A percentile compares a stretch with the other conserved stretches of the same genome.
These are phyloP conservation scores for Polypterus senegalus DNA, from an alignment of 2,113 vertebrate species.

Conservation along the genomic window DNA sequence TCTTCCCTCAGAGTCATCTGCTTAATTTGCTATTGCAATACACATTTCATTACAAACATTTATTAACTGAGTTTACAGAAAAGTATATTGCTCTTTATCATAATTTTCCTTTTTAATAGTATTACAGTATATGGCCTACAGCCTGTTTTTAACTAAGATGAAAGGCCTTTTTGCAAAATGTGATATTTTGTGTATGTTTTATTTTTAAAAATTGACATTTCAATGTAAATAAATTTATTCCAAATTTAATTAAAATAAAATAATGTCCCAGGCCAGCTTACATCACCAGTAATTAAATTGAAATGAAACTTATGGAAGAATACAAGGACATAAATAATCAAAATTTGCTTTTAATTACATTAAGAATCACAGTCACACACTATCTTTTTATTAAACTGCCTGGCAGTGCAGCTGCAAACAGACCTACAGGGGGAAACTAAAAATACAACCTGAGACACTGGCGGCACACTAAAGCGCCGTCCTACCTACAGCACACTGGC, in stretches of 20 bases:
- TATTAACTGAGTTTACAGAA: too few species aligned
- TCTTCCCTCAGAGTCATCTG: too few species aligned
- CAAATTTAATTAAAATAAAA: neutral
- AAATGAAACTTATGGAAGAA: slow-evolving; percentile 1
- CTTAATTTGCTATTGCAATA: too few species aligned
- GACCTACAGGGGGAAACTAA: slow-evolving; percentile 1
- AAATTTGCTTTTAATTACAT: slow-evolving; percentile 7
- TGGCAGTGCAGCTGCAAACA: neutral
- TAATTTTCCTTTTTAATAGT: too few species aligned
- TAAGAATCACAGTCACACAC: neutral
- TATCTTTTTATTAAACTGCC: slow-evolving; percentile 1
- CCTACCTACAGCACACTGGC: slow-evolving; percentile 2
- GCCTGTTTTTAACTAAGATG: too few species aligned
- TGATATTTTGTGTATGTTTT: too few species aligned
- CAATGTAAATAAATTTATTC: too few species aligned
- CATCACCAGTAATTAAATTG: slow-evolving; percentile 2
- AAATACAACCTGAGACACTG: neutral
- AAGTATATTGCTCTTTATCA: too few species aligned
- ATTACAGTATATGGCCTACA: too few species aligned
- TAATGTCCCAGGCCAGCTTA: neutral
- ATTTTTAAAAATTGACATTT: too few species aligned
- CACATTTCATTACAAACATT: too few species aligned
- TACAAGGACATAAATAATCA: slow-evolving; percentile 3
- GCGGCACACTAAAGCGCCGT: neutral
- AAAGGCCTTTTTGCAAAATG: too few species aligned